phyloP scores from a whole-genome alignment of 1,140 invertebrate genomes.

The Eupeodes corollae region DNA sequence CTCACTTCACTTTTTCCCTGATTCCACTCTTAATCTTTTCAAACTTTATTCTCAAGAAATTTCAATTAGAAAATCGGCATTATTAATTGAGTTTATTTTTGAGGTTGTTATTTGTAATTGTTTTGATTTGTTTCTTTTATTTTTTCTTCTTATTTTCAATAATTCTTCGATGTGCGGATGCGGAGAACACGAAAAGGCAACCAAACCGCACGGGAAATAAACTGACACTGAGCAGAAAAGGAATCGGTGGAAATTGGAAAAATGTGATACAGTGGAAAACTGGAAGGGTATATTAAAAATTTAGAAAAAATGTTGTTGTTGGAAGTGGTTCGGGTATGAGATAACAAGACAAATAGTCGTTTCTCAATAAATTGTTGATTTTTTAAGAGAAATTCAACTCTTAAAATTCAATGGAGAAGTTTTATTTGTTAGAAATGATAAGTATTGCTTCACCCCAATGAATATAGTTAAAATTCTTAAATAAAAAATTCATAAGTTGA shows the following conservation, averaged over 20 bases:
- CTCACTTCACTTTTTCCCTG: conserved; percentile 1
- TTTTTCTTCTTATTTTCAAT: background rate
- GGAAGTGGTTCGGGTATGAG: background rate
- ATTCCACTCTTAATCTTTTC: conserved; percentile 13
- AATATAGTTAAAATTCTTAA: no score
- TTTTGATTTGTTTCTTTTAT: conserved; percentile 6
- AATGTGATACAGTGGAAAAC: background rate
- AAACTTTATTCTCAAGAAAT: conserved; percentile 30
- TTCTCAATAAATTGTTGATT: conserved; percentile 6
- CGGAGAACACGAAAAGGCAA: background rate
- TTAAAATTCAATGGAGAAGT: no score
- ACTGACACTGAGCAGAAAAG: background rate
- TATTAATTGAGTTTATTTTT: conserved; percentile 1
- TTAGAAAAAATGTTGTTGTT: background rate
- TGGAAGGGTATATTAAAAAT: background rate
- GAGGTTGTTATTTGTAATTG: conserved; percentile 1
- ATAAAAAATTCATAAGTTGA: no score
- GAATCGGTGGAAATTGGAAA: background rate
- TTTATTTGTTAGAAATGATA: no score
- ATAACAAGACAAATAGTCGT: background rate
- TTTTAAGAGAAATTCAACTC: no score
- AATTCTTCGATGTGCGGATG: background rate
- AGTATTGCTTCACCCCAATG: no score
- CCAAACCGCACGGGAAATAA: background rate
- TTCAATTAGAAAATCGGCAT: conserved; percentile 19